These are phyloP conservation scores for Microctenopoma steveboyesi DNA, from an alignment of 2,797 vertebrate genomes.

Conservation along the genomic window DNA sequence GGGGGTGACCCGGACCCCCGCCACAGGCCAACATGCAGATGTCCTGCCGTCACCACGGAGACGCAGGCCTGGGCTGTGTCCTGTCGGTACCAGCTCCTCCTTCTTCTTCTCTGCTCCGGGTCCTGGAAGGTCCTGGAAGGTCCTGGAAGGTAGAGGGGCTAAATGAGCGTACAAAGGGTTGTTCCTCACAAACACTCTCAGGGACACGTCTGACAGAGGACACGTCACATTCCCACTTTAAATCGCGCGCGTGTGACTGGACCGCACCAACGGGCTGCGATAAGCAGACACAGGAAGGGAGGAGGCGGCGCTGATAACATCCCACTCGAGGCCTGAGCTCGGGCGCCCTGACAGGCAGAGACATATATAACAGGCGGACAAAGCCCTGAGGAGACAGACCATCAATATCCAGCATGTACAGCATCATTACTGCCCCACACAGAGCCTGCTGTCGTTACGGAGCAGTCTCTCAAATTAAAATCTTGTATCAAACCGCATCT, in stretches of 20 bases:
- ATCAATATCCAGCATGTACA: slow-evolving; percentile 96
- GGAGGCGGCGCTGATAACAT: slow-evolving; percentile 84
- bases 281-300: slow-evolving; percentile 82
- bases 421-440: slow-evolving; percentile 91
- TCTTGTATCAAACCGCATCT: slow-evolving; percentile 94
- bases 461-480: slow-evolving; percentile 98
- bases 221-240: too few species aligned
- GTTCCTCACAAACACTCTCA: too few species aligned
- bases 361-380: slow-evolving; percentile 88
- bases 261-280: slow-evolving; percentile 80
- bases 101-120: too few species aligned
- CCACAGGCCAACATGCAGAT: slow-evolving; percentile 85
- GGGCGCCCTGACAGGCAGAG: slow-evolving; percentile 85
- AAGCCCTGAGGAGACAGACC: slow-evolving; percentile 89
- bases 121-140: too few species aligned
- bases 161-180: too few species aligned
- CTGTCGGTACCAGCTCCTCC: too few species aligned
- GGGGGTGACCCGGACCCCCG: slow-evolving; percentile 76
- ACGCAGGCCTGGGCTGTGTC: slow-evolving; percentile 69
- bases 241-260: too few species aligned
- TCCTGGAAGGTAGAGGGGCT: too few species aligned
- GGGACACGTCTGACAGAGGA: too few species aligned
- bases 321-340: slow-evolving; percentile 79
- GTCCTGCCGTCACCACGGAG: slow-evolving; percentile 87
- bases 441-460: slow-evolving; percentile 92